Base-by-base conservation (phyloP, 2,797 vertebrate species). In the Eulemur albifrons region DNA sequence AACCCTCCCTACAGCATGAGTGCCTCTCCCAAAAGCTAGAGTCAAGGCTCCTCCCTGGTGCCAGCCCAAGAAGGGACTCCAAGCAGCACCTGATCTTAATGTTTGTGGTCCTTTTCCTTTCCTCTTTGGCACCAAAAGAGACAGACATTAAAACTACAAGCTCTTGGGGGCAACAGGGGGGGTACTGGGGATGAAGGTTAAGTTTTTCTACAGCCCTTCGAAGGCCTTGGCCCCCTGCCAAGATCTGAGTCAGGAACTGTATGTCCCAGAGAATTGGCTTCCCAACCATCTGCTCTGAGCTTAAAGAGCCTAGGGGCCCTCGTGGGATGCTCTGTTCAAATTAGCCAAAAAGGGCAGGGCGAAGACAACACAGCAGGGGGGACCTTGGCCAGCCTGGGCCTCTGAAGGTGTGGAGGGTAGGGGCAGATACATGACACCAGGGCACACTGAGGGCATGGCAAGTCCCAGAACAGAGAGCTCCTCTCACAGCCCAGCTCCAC, bases 181-280 rank as follows among this genome's bases (percentile, higher is more conserved):
- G 35, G 17, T 17, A 79, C 15, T 32, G 27, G 27, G 54, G 35
- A 61, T 82, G 15, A 91, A 20, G 45, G 80, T 67, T 92, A 95
- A 81, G 50, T 73, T 93, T 96, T 95, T 94, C 86, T 81, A 88
- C 21, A 96, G 92, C 57, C 89, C 45, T 97, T 97, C 14, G 32
- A 95, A 97, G 87, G 65, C 84, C 93, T 89, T 97, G 94, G 87
- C 57, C 84, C 45, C 65, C 75, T 97, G 95, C 92, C 96, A 65
- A 87, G 92, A 96, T 97, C 90, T 90, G 94, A 97, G 81, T 96
- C 80, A 76, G 81, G 92, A 96, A 97, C 94, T 97, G 73, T 90
- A 17, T 87, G 96, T 97, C 93, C 90, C 77, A 85, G 88, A 96
- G 86, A 96, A 94, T 20, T 90, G 75, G 63, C 70, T 97, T 94